Base-by-base conservation (phyloP, 2,113 vertebrate species). In the Dipodomys stephensi region DNA sequence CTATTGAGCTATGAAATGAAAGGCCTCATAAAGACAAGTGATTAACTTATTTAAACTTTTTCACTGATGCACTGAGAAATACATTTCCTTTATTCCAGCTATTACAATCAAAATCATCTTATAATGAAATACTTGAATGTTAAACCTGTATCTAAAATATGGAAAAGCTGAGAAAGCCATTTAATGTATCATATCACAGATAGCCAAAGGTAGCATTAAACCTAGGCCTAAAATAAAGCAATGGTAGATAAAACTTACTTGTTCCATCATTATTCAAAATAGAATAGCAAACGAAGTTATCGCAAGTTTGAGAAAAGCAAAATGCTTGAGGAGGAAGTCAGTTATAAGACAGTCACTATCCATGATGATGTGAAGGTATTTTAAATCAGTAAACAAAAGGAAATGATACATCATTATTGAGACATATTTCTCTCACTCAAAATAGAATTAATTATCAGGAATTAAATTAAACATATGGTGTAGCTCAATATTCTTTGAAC, bases 1-100 rank as follows among this genome's bases (percentile, higher is more conserved):
- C 94, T 96, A 98, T 97, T 64, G 92, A 98, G 88, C 91, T 93
- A 27, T 93, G 96, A 97, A 92, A 35, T 93, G 96, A 97, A 98
- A 98, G 64, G 82, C 94, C 94, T 97, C 97, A 96, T 97, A 97
- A 97, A 97, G 92, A 95, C 80, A 97, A 97, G 95, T 92, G 92
- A 98, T 94, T 93, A 91, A 96, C 89, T 93, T 95, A 92, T 92
- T 96, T 89, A 88, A 95, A 96, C 97, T 94, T 85, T 97, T 95
- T 84, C 96, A 97, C 72, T 96, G 79, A 74, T 62, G 83, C 27
- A 73, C 78, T 96, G 87, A 91, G 62, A 91, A 97, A 97, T 88
- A 91, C 88, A 95, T 2, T 1, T 77, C 91, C 69, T 90, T 90
- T 97, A 77, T 80, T 95, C 79, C 62, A 6, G 1, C 9, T 92